These are phyloP conservation scores for Drosophila leonis DNA, from an alignment of 2,888 invertebrate species.

Conservation along the genomic window DNA sequence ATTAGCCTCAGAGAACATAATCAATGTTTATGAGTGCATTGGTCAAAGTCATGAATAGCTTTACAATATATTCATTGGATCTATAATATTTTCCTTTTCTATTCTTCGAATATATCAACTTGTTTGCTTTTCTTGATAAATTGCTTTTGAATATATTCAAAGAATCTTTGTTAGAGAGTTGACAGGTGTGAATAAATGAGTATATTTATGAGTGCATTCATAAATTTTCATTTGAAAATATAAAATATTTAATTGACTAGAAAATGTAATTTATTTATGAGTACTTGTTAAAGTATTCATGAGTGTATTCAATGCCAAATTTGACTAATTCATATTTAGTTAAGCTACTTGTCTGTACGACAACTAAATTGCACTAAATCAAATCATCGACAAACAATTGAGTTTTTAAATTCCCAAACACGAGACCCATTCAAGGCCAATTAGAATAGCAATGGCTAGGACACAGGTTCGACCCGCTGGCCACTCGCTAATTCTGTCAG, in stretches of 20 bases:
- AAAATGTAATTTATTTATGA: neutral
- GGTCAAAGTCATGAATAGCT: too few species aligned
- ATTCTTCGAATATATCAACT: too few species aligned
- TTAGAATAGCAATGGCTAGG: conserved; percentile 43
- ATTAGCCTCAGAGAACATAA: too few species aligned
- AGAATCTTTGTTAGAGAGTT: neutral
- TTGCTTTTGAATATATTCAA: neutral
- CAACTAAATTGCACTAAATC: conserved; percentile 20
- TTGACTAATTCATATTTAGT: neutral
- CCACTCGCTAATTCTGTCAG: conserved; percentile 69
- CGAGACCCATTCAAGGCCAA: conserved; percentile 58
- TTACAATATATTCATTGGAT: too few species aligned
- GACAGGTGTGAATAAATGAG: neutral
- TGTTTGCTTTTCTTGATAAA: too few species aligned
- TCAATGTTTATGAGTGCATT: too few species aligned
- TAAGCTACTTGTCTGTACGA: neutral
- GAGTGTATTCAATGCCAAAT: conserved; percentile 2
- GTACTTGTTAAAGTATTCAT: neutral
- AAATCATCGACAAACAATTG: conserved; percentile 13
- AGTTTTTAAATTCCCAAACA: conserved; percentile 21
- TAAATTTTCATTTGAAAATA: neutral
- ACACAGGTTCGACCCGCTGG: neutral
- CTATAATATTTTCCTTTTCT: too few species aligned
- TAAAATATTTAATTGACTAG: neutral
- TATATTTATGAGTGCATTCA: neutral